Percentiles rank a stretch among this genome's conserved stretches.
Evolutionary conservation across 2,888 invertebrate species (phyloP).

Genomic region (Mayetiola destructor): DNA sequence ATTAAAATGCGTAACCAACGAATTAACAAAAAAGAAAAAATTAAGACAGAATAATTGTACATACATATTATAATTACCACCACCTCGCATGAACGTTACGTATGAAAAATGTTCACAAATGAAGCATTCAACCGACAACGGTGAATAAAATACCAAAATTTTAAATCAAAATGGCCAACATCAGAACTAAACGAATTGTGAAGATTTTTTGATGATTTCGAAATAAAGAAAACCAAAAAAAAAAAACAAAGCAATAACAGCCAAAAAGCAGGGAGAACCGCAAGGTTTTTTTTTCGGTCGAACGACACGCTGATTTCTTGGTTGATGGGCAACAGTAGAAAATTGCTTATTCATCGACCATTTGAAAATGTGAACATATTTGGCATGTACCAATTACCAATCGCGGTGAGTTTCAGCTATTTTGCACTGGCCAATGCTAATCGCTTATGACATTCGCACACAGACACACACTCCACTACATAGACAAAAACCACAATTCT

Average conservation of each 20-base stretch:
- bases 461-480: too few relatives aligned
- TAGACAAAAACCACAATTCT: too few relatives aligned
- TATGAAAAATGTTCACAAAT: too few relatives aligned
- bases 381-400: not conserved
- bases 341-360: conserved; percentile 11
- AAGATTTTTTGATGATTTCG: not conserved
- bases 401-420: not conserved
- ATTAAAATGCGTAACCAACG: not conserved
- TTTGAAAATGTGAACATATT: not conserved
- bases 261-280: too few relatives aligned
- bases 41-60: too few relatives aligned
- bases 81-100: too few relatives aligned
- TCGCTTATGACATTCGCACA: not conserved
- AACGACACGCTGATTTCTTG: not conserved
- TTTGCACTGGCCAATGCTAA: conserved; percentile 7
- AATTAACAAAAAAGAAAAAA: not conserved
- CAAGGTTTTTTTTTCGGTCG: too few relatives aligned
- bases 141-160: not conserved
- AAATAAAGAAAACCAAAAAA: not conserved
- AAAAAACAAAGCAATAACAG: not conserved
- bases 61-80: conserved; percentile 13
- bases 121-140: not conserved
- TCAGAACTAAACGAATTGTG: not conserved
- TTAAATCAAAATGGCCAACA: not conserved
- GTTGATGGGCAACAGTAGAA: not conserved